Evolutionary conservation across 2,888 invertebrate species (phyloP).

Genomic region (Pseudeuparius sepicola): DNA sequence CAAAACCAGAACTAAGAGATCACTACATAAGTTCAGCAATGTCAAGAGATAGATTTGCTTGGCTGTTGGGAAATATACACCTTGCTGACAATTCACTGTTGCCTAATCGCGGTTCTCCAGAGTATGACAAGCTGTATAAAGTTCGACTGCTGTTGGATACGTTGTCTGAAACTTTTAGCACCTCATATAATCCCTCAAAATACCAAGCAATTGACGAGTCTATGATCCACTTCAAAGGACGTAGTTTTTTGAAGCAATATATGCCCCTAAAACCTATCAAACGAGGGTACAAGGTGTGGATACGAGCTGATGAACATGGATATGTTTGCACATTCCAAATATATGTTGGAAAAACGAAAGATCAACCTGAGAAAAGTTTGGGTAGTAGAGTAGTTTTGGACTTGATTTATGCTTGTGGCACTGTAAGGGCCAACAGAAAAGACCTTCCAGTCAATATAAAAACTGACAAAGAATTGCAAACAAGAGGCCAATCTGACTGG

Average conservation of each 20-base stretch:
- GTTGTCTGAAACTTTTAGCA: conserved; percentile 13
- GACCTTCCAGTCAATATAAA: conserved; percentile 11
- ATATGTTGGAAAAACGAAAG: conserved; percentile 14
- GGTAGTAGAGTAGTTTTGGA: conserved; percentile 19
- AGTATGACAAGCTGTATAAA: conserved; percentile 24
- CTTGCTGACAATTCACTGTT: conserved; percentile 19
- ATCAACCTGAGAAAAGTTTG: conserved; percentile 16
- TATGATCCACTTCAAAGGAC: conserved; percentile 20
- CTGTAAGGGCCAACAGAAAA: conserved; percentile 18
- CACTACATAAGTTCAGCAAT: too few relatives aligned
- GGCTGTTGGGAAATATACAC: conserved; percentile 13
- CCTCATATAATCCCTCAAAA: conserved; percentile 9
- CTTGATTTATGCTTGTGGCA: conserved; percentile 19
- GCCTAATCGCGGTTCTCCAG: conserved; percentile 13
- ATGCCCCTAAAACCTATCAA: conserved; percentile 19
- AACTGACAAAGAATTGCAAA: conserved; percentile 2
- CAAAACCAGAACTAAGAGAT: too few relatives aligned
- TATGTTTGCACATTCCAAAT: conserved; percentile 15
- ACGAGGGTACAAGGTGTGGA: conserved; percentile 18
- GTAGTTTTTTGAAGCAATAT: conserved; percentile 17
- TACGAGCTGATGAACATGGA: conserved; percentile 12
- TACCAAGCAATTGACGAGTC: conserved; percentile 19
- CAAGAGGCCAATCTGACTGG: conserved; percentile 1
- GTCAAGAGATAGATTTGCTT: conserved; percentile 5
- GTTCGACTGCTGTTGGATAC: conserved; percentile 18